These are phyloP conservation scores for Phylloscopus trochilus DNA, from an alignment of 2,113 vertebrate genomes.

Conservation along the genomic window DNA sequence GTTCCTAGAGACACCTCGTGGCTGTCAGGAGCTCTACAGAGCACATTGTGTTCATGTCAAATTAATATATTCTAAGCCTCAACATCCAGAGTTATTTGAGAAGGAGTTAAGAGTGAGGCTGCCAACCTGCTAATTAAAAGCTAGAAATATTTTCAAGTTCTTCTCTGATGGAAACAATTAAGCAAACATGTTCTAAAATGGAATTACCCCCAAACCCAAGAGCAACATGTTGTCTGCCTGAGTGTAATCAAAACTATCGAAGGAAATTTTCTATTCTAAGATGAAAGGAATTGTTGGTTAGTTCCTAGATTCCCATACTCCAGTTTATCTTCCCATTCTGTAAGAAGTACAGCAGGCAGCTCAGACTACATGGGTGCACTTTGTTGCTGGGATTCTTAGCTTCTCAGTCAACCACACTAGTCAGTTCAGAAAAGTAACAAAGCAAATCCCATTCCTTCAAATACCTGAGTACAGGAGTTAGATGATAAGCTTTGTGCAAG, in stretches of 20 bases:
- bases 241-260: not conserved
- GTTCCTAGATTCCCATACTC: not conserved
- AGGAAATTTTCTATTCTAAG: constrained; percentile 8
- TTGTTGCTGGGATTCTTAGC: not conserved
- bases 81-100: not conserved
- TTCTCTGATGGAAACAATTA: not conserved
- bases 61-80: not conserved
- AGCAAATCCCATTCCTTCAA: not conserved
- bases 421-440: not conserved
- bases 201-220: not conserved
- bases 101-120: not conserved
- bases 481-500: not conserved
- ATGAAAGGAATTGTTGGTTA: not conserved
- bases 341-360: not conserved
- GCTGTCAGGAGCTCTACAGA: constrained; percentile 17
- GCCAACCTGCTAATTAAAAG: constrained; percentile 20
- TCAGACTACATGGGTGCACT: not conserved
- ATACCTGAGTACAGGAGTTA: not conserved
- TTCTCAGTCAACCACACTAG: not conserved
- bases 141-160: not conserved
- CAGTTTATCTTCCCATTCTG: not conserved
- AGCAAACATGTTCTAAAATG: not conserved
- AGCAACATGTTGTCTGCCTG: not conserved
- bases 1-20: constrained; percentile 38
- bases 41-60: fast-evolving